Percentiles rank a stretch among this genome's conserved stretches.
Evolutionary conservation across 1,140 invertebrate species (phyloP).

Genomic region (Eciton burchellii): DNA sequence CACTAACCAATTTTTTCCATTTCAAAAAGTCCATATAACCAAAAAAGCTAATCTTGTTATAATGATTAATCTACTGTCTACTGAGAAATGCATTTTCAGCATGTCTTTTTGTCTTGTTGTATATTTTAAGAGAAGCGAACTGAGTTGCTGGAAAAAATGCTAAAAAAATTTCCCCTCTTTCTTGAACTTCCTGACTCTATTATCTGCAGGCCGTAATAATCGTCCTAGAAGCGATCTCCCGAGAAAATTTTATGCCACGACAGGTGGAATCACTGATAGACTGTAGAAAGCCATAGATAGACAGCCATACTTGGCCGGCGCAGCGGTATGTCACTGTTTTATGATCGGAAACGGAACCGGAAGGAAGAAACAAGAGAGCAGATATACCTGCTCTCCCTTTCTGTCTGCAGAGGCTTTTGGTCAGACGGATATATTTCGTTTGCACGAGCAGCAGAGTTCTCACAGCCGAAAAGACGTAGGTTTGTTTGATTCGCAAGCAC

Average conservation of each 20-base stretch:
- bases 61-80: no score
- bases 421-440: constrained; percentile 48
- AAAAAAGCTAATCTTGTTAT: constrained; percentile 9
- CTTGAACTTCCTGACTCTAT: constrained; percentile 18
- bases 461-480: constrained; percentile 52
- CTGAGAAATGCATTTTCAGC: constrained; percentile 6
- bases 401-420: not conserved
- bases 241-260: constrained; percentile 52
- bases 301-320: no score
- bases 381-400: not conserved
- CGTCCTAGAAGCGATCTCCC: not conserved
- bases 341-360: constrained; percentile 44
- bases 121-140: not conserved
- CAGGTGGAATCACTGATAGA: constrained; percentile 47
- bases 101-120: not conserved
- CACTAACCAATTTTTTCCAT: no score
- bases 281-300: not conserved
- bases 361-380: constrained; percentile 22
- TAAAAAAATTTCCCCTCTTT: constrained; percentile 6
- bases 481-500: constrained; percentile 67
- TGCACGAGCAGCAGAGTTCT: constrained; percentile 56
- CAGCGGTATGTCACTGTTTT: constrained; percentile 32
- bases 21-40: not conserved
- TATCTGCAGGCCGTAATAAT: constrained; percentile 26
- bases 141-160: constrained; percentile 8